Evolutionary conservation across 2,113 vertebrate species (phyloP).

Genomic region (Myanophis thanlyinensis): DNA sequence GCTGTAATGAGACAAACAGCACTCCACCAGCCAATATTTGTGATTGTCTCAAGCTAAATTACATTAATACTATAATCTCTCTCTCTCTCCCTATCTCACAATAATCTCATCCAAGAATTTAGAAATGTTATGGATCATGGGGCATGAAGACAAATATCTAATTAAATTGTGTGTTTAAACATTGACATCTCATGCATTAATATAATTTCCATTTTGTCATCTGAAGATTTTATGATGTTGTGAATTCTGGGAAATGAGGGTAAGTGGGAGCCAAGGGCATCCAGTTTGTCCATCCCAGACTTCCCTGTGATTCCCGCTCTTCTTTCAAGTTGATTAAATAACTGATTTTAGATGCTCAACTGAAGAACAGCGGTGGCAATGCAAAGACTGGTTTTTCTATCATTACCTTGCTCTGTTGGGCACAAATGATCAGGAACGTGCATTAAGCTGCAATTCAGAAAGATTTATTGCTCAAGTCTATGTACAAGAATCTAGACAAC

Average conservation of each 20-base stretch:
- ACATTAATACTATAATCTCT: neutral
- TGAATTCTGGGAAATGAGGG: neutral
- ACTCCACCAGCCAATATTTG: neutral
- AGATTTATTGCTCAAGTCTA: too few species aligned
- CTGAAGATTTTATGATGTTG: neutral
- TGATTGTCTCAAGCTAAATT: neutral
- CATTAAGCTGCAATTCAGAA: too few species aligned
- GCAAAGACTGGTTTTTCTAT: neutral
- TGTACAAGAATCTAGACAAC: too few species aligned
- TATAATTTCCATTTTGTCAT: neutral
- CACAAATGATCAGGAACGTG: too few species aligned
- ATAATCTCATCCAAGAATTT: neutral
- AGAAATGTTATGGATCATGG: neutral
- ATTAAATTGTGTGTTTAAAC: neutral
- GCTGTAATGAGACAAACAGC: neutral
- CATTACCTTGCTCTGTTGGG: neutral
- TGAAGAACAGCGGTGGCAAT: neutral
- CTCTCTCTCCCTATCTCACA: neutral
- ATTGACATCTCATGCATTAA: neutral
- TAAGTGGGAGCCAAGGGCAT: neutral
- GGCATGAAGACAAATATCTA: neutral
- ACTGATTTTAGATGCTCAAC: neutral
- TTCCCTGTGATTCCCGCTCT: neutral
- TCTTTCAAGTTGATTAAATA: neutral
- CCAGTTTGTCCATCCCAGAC: neutral